Evolutionary conservation across 2,113 vertebrate genomes (phyloP), one percentile per base, ranked within the genome.

Genomic region (Prionailurus bengalensis): DNA sequence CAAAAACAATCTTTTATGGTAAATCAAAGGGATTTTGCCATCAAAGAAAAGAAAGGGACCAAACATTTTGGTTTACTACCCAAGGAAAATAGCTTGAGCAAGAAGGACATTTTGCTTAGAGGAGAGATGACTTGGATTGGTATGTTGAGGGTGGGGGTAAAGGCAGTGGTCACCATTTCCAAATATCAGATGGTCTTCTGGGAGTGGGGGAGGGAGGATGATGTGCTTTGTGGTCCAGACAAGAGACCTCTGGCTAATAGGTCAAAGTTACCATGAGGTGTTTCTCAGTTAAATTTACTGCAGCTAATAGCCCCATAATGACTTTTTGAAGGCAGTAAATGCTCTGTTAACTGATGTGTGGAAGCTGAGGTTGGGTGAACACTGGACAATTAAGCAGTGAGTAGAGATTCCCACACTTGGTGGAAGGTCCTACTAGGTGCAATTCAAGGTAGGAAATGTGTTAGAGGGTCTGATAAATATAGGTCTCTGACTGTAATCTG

Each of bases 21-120:
- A 98, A 96, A 97, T 96, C 94, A 98, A 97, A 98, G 88, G 4
- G 55, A 91, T 79, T 96, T 97, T 96, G 27, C 70, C 84, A 97
- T 95, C 88, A 96, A 97, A 97, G 96, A n/a, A 95, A 96, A 97
- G 92, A 97, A 97, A 97, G 17, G 51, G 71, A 94, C 81, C 66
- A 79, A 92, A 82, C 13, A 91, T 92, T 97, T 79, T 96, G 78
- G 87, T 96, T 94, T 92, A 84, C 39, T 91, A 53, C 51, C 39
- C 84, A 97, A 39, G 86, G 85, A 94, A 95, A 93, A 92, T 74
- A 92, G 45, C 61, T 94, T 36, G 48, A 93, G 10, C 31, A 42
- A 93, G 74, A 97, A 91, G 39, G 51, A 76, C 79, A 48, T 90
- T 86, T 95, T 91, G 91, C 78, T 78, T 48, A 5, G n/a, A 96